Evolutionary conservation across 2,797 vertebrate genomes (phyloP).

Genomic region (Epinephelus malabaricus): DNA sequence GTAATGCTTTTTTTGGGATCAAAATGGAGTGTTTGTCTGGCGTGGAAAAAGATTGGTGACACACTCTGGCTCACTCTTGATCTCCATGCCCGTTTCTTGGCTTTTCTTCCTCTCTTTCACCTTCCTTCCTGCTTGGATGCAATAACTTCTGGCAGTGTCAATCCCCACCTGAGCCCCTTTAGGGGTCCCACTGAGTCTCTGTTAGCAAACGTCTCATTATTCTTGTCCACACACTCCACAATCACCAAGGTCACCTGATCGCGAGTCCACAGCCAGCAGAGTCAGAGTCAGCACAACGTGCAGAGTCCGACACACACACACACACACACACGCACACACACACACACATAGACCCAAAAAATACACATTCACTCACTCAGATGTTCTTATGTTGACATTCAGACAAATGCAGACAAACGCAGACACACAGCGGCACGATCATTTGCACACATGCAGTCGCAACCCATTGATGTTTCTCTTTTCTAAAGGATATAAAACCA

Average conservation of each 20-base stretch:
- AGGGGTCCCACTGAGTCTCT: constrained; percentile 52
- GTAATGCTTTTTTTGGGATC: constrained; percentile 69
- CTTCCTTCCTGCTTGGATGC: constrained; percentile 31
- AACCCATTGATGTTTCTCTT: neutral
- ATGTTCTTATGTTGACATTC: constrained; percentile 5
- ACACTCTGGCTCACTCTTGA: constrained; percentile 24
- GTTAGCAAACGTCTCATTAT: constrained; percentile 75
- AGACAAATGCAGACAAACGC: neutral
- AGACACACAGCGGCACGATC: neutral
- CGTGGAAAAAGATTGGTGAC: constrained; percentile 48
- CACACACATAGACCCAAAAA: constrained; percentile 6
- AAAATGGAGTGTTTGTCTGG: constrained; percentile 61
- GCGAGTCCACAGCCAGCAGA: constrained; percentile 40
- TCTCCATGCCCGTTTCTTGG: constrained; percentile 1
- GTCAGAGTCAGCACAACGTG: constrained; percentile 57
- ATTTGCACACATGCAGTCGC: no score
- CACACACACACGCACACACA: neutral
- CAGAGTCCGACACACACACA: neutral
- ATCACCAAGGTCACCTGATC: constrained; percentile 76
- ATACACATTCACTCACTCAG: neutral
- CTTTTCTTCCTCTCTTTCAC: constrained; percentile 34
- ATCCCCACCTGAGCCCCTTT: constrained; percentile 44
- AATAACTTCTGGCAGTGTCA: constrained; percentile 35
- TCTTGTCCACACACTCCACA: constrained; percentile 65
- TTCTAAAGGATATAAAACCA: neutral